phyloP scores from a whole-genome alignment of 2,888 invertebrate species.

The Linhomoeus sp. region DNA sequence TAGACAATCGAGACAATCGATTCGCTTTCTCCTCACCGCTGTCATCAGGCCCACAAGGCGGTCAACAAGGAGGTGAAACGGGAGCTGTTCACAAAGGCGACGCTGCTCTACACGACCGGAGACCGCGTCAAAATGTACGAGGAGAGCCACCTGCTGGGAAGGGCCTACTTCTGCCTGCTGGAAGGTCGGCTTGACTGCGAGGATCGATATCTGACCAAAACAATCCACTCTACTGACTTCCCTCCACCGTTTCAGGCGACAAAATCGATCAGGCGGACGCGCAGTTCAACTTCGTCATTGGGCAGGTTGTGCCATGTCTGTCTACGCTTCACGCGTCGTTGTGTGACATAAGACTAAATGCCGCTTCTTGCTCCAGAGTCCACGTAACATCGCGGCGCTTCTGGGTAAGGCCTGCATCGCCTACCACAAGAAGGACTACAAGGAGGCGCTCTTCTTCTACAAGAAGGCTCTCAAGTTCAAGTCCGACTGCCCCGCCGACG shows the following conservation, averaged over 20 bases:
- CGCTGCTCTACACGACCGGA: slow-evolving; percentile 85
- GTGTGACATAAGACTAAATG: background rate
- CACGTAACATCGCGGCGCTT: slow-evolving; percentile 84
- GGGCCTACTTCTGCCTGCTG: slow-evolving; percentile 89
- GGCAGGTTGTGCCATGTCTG: slow-evolving; percentile 33
- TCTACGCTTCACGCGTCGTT: background rate
- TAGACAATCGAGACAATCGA: too few species aligned
- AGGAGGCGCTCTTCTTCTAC: slow-evolving; percentile 85
- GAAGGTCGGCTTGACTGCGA: too few species aligned
- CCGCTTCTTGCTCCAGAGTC: slow-evolving; percentile 22
- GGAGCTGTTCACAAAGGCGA: slow-evolving; percentile 84
- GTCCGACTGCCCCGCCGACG: slow-evolving; percentile 86
- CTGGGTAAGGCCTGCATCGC: slow-evolving; percentile 97
- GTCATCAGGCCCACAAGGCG: slow-evolving; percentile 61
- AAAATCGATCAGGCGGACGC: slow-evolving; percentile 99
- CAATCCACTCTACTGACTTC: too few species aligned
- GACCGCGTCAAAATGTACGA: slow-evolving; percentile 99
- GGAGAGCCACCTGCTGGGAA: slow-evolving; percentile 87
- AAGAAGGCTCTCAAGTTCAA: slow-evolving; percentile 89
- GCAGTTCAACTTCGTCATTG: slow-evolving; percentile 94
- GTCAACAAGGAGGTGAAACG: slow-evolving; percentile 73
- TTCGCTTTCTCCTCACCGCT: too few species aligned
- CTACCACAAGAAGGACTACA: slow-evolving; percentile 78
- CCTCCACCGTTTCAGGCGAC: slow-evolving; percentile 36
- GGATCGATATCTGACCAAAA: too few species aligned